Evolutionary conservation across 2,888 invertebrate species (phyloP).

Genomic region (Ryuthela nishihirai): DNA sequence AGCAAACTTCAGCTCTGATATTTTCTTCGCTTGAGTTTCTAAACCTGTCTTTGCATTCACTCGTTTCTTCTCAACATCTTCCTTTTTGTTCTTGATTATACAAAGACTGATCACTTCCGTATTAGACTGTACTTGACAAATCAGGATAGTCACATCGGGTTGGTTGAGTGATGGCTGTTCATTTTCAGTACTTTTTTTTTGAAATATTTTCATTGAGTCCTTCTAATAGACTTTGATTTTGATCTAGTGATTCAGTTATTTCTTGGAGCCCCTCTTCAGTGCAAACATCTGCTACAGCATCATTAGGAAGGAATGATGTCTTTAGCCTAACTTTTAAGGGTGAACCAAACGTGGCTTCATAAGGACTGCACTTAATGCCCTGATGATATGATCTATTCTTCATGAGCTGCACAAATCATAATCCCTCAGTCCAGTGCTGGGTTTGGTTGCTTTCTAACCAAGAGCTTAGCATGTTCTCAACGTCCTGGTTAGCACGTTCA

Average conservation of each 20-base stretch:
- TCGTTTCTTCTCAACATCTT: conserved; percentile 1
- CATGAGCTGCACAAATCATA: conserved; percentile 17
- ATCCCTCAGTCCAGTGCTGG: conserved; percentile 27
- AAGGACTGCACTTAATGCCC: conserved; percentile 12
- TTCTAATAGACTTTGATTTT: not conserved
- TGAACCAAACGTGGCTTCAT: conserved; percentile 16
- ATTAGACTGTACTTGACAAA: not conserved
- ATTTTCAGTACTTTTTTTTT: conserved; percentile 1
- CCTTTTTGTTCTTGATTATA: conserved; percentile 4
- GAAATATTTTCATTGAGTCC: not conserved
- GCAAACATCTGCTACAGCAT: not conserved
- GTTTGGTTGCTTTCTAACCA: conserved; percentile 26
- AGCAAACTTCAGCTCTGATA: not conserved
- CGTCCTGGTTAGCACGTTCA: conserved; percentile 12
- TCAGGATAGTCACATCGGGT: not conserved
- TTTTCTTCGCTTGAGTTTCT: conserved; percentile 5
- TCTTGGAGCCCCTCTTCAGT: conserved; percentile 8
- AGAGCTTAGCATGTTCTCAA: conserved; percentile 13
- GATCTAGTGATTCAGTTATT: not conserved
- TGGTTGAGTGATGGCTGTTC: not conserved
- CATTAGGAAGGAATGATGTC: conserved; percentile 3
- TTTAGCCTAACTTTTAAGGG: conserved; percentile 3
- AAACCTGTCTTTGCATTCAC: conserved; percentile 3
- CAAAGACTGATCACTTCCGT: not conserved
- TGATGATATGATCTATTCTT: conserved; percentile 24